These are phyloP conservation scores for Pseudachorutes palmiensis DNA, from an alignment of 1,140 invertebrate genomes.

Conservation along the genomic window DNA sequence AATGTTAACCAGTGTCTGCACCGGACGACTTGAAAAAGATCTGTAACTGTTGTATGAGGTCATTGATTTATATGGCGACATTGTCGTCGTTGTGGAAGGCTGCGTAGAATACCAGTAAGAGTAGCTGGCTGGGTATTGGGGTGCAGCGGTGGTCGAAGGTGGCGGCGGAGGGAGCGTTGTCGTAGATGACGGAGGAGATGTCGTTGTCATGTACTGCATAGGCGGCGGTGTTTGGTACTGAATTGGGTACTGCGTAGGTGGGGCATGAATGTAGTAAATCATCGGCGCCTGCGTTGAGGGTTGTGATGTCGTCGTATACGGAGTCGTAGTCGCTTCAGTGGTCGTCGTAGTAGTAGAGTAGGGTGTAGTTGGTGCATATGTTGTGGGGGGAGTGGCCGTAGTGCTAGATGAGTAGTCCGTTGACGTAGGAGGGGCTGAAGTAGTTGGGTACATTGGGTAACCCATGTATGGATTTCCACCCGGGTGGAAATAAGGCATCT, in stretches of 20 bases:
- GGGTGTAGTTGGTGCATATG: background rate
- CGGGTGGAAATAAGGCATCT: background rate
- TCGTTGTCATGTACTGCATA: background rate
- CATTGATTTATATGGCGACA: background rate
- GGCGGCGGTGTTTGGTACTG: background rate
- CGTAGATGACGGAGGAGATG: background rate
- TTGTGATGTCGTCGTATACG: too few relatives aligned
- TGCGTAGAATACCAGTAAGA: background rate
- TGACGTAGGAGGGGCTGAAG: slow-evolving; percentile 4
- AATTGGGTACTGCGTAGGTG: background rate
- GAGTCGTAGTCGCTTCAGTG: too few relatives aligned
- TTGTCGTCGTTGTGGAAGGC: background rate
- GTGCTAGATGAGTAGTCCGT: background rate
- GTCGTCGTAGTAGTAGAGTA: background rate
- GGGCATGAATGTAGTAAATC: slow-evolving; percentile 1
- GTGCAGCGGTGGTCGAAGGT: background rate
- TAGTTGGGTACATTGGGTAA: background rate
- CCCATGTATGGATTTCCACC: background rate
- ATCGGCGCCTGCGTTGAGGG: background rate
- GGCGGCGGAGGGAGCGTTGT: too few relatives aligned
- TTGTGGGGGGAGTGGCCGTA: too few relatives aligned
- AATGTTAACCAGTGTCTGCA: too few relatives aligned
- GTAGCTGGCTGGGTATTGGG: background rate
- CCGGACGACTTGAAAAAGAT: too few relatives aligned
- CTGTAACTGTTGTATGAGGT: background rate